Evolutionary conservation across 2,888 invertebrate species (phyloP), one percentile per base, ranked within the genome.

Genomic region (Melanotus villosus): DNA sequence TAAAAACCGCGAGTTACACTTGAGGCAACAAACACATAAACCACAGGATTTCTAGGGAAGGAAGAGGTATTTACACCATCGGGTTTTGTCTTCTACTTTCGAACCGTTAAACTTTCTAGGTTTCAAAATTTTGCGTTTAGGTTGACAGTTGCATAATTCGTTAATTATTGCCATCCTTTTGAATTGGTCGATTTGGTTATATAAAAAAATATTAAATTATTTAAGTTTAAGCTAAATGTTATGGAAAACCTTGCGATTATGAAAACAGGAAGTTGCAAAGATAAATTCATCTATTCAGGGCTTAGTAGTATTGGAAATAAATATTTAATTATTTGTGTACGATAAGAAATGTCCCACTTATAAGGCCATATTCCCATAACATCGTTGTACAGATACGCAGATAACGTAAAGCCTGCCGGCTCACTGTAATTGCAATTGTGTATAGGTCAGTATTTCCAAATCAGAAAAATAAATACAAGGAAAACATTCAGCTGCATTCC

Each of bases 311-410:
- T 32, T 56, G 30, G 54, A 56, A 63, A 54, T 43, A 59, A 65
- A 66, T 66, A 66, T 59, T 66, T 59, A 59, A 66, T 52, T 65
- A 50, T 58, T 58, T 14, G 59, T 26, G 26, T 43, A n/a, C 41
- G 50, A 59, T 47, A 59, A 67, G 43, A 47, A 60, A 62, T 50
- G 72, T 54, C 73, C 76, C 67, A 78, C 78, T 77, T 64, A 23
- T n/a, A 76, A 70, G 73, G 71, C 74, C 73, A 68, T 75, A 78
- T 75, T 75, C 78, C 75, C 75, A 71, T 75, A 77, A 75, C 76
- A 76, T 76, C 76, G 71, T 77, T 76, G 67, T 72, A 12, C 18
- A 72, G 75, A 77, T 76, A 41, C 60, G 65, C 70, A 74, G 77
- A 76, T 76, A 77, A 75, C 68, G 68, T 57, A 57, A 41, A 64